A percentile compares a stretch with the other conserved stretches of the same genome.
phyloP scores from a whole-genome alignment of 2,888 invertebrate genomes.

The Leptopterna dolabrata region DNA sequence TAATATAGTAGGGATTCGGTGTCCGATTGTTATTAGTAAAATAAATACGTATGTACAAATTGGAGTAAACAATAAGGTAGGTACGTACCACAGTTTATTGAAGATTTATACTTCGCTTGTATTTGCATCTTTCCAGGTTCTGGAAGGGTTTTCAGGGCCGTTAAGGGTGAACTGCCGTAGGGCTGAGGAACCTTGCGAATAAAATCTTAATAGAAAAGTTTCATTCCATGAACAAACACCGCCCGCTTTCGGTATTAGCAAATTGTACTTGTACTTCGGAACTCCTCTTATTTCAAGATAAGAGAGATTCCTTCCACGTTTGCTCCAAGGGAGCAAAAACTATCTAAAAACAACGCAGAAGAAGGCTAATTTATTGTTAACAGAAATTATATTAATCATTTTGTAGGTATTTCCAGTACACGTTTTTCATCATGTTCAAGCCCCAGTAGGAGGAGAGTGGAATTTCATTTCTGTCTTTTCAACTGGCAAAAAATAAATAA shows the following conservation, averaged over 20 bases:
- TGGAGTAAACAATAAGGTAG: too few relatives aligned
- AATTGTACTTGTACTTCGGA: neutral
- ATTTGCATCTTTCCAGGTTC: too few relatives aligned
- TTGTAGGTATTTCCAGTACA: neutral
- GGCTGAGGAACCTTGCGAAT: neutral
- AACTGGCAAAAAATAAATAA: slow-evolving; percentile 24
- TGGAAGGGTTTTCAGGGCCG: too few relatives aligned
- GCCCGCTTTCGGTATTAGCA: neutral
- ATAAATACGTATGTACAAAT: too few relatives aligned
- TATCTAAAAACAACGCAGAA: neutral
- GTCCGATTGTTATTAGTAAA: too few relatives aligned
- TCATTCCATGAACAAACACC: neutral
- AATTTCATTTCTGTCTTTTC: neutral
- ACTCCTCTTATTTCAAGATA: neutral
- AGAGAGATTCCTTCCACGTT: neutral
- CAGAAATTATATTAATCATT: neutral
- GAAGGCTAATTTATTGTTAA: neutral
- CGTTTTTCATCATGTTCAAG: slow-evolving; percentile 11
- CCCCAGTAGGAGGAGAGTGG: neutral
- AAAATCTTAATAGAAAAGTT: neutral
- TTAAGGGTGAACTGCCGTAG: too few relatives aligned
- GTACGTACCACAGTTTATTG: too few relatives aligned
- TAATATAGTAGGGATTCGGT: too few relatives aligned
- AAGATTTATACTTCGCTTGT: too few relatives aligned
- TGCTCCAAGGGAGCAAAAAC: neutral